These are phyloP conservation scores for Xenopus petersii DNA, from an alignment of 2,797 vertebrate species.

Conservation along the genomic window DNA sequence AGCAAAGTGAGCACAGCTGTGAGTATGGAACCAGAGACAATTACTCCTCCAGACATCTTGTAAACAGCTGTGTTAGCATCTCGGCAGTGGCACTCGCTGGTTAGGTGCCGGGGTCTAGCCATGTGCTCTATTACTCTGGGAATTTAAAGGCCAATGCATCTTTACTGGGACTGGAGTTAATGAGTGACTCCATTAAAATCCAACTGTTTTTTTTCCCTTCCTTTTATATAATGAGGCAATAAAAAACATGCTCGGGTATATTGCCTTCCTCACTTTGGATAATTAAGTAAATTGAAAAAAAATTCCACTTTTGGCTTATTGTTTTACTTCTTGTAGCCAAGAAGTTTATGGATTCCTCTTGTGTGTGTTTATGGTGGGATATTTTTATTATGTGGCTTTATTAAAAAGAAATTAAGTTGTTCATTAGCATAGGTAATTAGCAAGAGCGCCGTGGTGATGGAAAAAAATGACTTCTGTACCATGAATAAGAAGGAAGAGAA, in stretches of 20 bases:
- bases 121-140: not conserved
- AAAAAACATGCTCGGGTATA: not conserved
- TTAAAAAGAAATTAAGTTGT: not conserved
- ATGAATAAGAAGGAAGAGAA: not conserved
- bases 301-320: not conserved
- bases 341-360: not conserved
- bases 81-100: not conserved
- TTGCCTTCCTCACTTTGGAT: not conserved
- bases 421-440: slow-evolving; percentile 17
- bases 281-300: not conserved
- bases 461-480: not conserved
- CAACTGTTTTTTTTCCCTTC: not conserved
- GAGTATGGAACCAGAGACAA: slow-evolving; percentile 13
- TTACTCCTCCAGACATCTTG: slow-evolving; percentile 16
- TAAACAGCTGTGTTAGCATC: slow-evolving; percentile 31
- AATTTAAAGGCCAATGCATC: slow-evolving; percentile 12
- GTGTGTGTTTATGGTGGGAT: not conserved
- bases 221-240: slow-evolving; percentile 1
- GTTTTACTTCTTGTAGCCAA: not conserved
- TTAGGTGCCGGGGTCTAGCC: slow-evolving; percentile 18
- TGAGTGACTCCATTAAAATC: not conserved
- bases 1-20: slow-evolving; percentile 29
- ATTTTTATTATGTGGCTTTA: not conserved
- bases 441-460: not conserved
- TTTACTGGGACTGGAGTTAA: slow-evolving; percentile 8